Conservation (phyloP, 2,888 invertebrate genomes). For the Agapetus fuscipes region DNA sequence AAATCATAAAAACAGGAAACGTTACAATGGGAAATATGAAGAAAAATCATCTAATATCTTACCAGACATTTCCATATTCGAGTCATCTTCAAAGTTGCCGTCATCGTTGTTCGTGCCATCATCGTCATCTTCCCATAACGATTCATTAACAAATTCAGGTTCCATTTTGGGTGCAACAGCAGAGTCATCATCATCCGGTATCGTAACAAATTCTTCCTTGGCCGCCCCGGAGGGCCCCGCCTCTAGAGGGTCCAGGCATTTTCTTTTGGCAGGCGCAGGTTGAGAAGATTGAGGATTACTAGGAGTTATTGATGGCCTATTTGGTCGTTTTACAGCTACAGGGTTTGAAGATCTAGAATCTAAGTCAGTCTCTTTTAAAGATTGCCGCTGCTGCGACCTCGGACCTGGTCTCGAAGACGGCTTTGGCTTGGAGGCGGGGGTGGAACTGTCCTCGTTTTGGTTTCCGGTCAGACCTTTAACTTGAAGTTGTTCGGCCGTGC, state of each 20-base stretch:
- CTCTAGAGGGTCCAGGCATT: slow-evolving; percentile 52
- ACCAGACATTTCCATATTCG: slow-evolving; percentile 55
- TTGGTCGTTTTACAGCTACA: slow-evolving; percentile 54
- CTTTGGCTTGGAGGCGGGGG: slow-evolving; percentile 45
- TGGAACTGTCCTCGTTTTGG: slow-evolving; percentile 44
- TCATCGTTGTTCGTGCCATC: slow-evolving; percentile 54
- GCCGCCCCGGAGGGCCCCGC: slow-evolving; percentile 47
- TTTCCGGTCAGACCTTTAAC: slow-evolving; percentile 61
- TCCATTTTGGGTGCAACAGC: slow-evolving; percentile 57
- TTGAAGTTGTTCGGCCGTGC: slow-evolving; percentile 62
- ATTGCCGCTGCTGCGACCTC: slow-evolving; percentile 54
- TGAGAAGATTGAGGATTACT: slow-evolving; percentile 50
- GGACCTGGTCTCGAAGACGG: slow-evolving; percentile 51
- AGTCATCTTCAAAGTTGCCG: slow-evolving; percentile 54
- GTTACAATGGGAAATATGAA: not conserved
- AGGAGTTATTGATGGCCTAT: slow-evolving; percentile 53
- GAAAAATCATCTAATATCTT: slow-evolving; percentile 15
- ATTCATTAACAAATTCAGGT: slow-evolving; percentile 56
- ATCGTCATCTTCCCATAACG: slow-evolving; percentile 50
- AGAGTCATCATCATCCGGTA: slow-evolving; percentile 44
- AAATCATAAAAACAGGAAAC: not conserved
- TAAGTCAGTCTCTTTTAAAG: slow-evolving; percentile 47
- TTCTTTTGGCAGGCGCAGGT: slow-evolving; percentile 46
- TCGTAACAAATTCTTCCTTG: slow-evolving; percentile 45
- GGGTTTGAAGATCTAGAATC: slow-evolving; percentile 53